These are phyloP conservation scores for Myotis brandtii DNA, from an alignment of 2,113 vertebrate species.

Conservation along the genomic window DNA sequence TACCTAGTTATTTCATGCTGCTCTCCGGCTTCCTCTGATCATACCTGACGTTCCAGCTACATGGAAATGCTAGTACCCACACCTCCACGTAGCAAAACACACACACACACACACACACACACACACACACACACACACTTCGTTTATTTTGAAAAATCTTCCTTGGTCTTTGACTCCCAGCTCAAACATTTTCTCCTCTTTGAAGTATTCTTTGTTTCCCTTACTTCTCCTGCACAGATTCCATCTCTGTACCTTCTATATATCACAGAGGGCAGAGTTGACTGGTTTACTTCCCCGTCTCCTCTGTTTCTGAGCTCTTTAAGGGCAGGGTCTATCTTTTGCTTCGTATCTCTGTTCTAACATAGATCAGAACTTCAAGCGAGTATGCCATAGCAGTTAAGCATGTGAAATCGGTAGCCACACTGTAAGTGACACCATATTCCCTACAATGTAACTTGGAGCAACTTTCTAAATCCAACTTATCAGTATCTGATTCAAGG, in stretches of 20 bases:
- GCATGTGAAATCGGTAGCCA: background rate
- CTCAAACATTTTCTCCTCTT: background rate
- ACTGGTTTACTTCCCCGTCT: background rate
- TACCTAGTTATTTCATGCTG: background rate
- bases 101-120: background rate
- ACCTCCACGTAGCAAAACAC: background rate
- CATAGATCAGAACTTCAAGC: background rate
- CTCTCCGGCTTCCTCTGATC: background rate
- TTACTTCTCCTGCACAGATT: too few relatives aligned
- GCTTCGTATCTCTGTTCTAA: background rate
- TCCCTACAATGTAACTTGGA: background rate
- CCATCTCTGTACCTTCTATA: background rate
- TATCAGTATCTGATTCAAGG: background rate
- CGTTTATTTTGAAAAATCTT: background rate
- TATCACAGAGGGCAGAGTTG: background rate
- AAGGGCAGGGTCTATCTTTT: background rate
- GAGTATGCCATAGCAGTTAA: background rate
- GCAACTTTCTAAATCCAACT: background rate
- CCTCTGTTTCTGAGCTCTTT: background rate
- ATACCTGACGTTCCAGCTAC: background rate
- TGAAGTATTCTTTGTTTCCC: background rate
- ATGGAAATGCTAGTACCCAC: background rate
- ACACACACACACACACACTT: background rate
- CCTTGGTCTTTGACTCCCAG: constrained; percentile 3
- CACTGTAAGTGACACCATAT: background rate